A percentile compares a stretch with the other conserved stretches of the same genome.
Evolutionary conservation across 2,888 invertebrate species (phyloP).

Genomic region (Cheilosia soror): DNA sequence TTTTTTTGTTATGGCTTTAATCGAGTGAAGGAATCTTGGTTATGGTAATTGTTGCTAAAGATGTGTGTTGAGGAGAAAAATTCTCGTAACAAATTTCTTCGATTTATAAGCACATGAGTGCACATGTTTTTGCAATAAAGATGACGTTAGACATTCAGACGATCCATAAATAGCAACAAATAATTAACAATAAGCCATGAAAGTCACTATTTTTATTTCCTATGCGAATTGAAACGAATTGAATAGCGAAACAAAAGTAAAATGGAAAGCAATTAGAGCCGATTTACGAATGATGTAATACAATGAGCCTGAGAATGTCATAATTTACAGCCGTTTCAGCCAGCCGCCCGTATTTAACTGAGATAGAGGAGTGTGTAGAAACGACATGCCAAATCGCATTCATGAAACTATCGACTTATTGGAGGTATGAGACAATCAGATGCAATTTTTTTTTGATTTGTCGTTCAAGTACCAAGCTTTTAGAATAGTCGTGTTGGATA

Average conservation of each 20-base stretch:
- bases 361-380: neutral
- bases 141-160: constrained; percentile 16
- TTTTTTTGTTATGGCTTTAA: neutral
- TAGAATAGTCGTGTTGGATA: neutral
- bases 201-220: constrained; percentile 2
- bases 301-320: constrained; percentile 11
- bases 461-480: neutral
- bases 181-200: constrained; percentile 26
- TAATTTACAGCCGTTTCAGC: neutral
- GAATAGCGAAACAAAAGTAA: neutral
- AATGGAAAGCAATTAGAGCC: constrained; percentile 17
- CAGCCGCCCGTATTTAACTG: neutral
- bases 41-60: neutral
- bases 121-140: constrained; percentile 21
- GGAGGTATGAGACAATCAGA: neutral
- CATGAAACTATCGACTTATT: neutral
- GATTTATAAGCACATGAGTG: neutral
- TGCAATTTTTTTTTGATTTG: neutral
- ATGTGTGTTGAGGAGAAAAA: neutral
- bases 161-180: constrained; percentile 37
- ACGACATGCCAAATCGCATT: neutral
- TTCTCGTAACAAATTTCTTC: neutral
- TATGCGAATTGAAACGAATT: neutral
- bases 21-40: neutral
- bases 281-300: constrained; percentile 25